Conservation (phyloP, 2,797 vertebrate genomes). For the Acrocephalus scirpaceus region DNA sequence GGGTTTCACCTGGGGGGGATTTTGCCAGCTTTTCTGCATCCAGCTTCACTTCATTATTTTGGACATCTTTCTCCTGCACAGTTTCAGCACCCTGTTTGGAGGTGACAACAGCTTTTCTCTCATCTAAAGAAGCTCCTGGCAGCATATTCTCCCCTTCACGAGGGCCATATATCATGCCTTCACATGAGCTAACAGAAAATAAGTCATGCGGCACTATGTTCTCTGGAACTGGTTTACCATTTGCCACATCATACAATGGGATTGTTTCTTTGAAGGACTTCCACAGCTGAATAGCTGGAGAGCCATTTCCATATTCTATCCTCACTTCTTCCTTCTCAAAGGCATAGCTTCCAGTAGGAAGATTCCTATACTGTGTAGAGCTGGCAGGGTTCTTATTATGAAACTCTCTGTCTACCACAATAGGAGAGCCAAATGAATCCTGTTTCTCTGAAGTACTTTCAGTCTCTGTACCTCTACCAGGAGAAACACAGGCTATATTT, state of each 20-base stretch:
- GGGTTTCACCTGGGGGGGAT: not conserved
- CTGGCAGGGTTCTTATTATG: slow-evolving; percentile 49
- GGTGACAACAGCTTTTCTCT: slow-evolving; percentile 27
- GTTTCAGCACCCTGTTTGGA: slow-evolving; percentile 31
- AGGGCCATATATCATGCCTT: slow-evolving; percentile 57
- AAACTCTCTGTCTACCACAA: slow-evolving; percentile 60
- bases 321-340: slow-evolving; percentile 74
- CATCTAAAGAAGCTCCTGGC: slow-evolving; percentile 49
- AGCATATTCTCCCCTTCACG: slow-evolving; percentile 41
- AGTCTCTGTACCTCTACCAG: slow-evolving; percentile 47
- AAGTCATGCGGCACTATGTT: slow-evolving; percentile 34
- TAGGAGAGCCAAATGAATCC: slow-evolving; percentile 42
- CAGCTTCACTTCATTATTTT: not conserved
- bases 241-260: slow-evolving; percentile 62
- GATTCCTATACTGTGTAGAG: slow-evolving; percentile 41
- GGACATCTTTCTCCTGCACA: slow-evolving; percentile 37
- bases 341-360: slow-evolving; percentile 64
- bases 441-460: slow-evolving; percentile 46
- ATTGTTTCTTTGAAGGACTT: slow-evolving; percentile 75
- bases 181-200: slow-evolving; percentile 62
- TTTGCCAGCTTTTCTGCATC: slow-evolving; percentile 44
- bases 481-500: slow-evolving; percentile 50
- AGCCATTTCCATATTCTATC: slow-evolving; percentile 71
- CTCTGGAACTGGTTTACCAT: slow-evolving; percentile 61
- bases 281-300: slow-evolving; percentile 71